Percentiles rank a stretch among this genome's conserved stretches.
phyloP scores from a whole-genome alignment of 2,113 vertebrate genomes.

The Dromaius novaehollandiae region DNA sequence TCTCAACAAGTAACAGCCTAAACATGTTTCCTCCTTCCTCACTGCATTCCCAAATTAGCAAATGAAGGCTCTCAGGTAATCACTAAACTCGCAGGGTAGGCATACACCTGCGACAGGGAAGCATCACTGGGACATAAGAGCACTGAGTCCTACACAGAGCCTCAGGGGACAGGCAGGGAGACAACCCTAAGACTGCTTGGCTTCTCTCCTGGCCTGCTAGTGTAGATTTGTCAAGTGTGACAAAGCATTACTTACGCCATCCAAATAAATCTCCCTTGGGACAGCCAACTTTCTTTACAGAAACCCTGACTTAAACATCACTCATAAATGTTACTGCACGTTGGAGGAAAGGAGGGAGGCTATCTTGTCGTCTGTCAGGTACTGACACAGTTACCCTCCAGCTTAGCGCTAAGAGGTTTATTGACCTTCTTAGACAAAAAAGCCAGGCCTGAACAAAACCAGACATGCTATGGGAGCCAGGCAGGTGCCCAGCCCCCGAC shows the following conservation, averaged over 20 bases:
- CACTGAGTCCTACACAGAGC: not conserved
- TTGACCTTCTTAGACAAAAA: not conserved
- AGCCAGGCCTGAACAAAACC: not conserved
- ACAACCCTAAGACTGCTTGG: too few species aligned
- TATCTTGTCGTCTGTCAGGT: not conserved
- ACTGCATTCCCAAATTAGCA: not conserved
- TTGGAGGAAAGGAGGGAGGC: not conserved
- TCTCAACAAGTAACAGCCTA: not conserved
- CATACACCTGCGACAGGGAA: not conserved
- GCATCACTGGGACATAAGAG: not conserved
- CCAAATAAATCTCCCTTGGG: not conserved
- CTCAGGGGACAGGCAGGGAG: too few species aligned
- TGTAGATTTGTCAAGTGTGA: not conserved
- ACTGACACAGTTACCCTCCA: accelerated
- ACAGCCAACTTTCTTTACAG: not conserved
- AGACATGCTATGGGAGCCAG: accelerated
- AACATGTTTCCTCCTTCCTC: too few species aligned
- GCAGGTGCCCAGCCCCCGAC: not conserved
- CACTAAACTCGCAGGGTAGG: not conserved
- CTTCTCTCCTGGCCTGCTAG: not conserved
- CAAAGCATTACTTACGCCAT: not conserved
- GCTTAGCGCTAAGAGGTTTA: too few species aligned
- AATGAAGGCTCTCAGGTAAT: not conserved
- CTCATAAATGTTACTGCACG: accelerated
- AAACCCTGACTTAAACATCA: too few species aligned